A percentile compares a stretch with the other conserved stretches of the same genome.
Evolutionary conservation across 1,140 invertebrate genomes (phyloP).

Genomic region (Colletes latitarsis): DNA sequence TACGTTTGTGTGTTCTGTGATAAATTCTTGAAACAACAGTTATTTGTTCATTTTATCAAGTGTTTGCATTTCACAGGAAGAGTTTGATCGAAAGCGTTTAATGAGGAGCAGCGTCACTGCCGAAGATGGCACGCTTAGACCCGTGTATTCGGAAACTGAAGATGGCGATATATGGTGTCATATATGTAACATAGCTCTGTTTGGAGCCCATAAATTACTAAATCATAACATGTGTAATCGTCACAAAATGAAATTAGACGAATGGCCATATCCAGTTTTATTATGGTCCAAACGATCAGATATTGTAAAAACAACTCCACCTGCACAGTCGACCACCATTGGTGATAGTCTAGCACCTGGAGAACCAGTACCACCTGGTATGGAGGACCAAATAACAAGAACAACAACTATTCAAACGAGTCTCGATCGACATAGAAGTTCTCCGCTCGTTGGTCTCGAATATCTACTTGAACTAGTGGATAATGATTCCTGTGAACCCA

Average conservation of each 20-base stretch:
- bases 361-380: slow-evolving; percentile 87
- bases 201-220: slow-evolving; percentile 78
- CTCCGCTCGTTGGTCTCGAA: slow-evolving; percentile 85
- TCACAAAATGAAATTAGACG: slow-evolving; percentile 79
- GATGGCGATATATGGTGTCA: slow-evolving; percentile 81
- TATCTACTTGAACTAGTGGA: slow-evolving; percentile 87
- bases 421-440: slow-evolving; percentile 79
- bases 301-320: slow-evolving; percentile 63
- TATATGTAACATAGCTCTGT: slow-evolving; percentile 79
- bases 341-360: slow-evolving; percentile 81
- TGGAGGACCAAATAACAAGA: slow-evolving; percentile 84
- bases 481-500: slow-evolving; percentile 84
- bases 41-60: slow-evolving; percentile 17
- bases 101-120: slow-evolving; percentile 80
- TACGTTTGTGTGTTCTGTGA: not conserved
- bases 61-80: slow-evolving; percentile 76
- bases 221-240: slow-evolving; percentile 78
- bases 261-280: slow-evolving; percentile 79
- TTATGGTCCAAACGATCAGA: slow-evolving; percentile 78
- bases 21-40: not conserved
- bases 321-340: slow-evolving; percentile 51
- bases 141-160: slow-evolving; percentile 78
- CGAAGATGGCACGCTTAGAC: slow-evolving; percentile 78
- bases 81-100: slow-evolving; percentile 78
- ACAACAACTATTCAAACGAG: slow-evolving; percentile 83